Base-by-base conservation (phyloP, 1,140 invertebrate genomes). In the Lucilia sericata region DNA sequence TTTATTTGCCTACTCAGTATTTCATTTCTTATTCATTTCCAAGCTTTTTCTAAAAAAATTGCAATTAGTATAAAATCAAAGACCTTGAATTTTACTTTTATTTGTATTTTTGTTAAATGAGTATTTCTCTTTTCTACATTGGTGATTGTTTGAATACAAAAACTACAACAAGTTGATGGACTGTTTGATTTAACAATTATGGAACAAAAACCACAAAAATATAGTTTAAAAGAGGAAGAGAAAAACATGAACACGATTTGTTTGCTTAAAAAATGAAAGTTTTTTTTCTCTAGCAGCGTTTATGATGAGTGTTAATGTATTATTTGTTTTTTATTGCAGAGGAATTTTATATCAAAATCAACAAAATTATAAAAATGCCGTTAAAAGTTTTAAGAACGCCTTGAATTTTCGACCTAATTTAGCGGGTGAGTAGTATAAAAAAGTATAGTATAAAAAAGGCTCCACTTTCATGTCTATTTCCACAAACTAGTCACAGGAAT, bases 321-420 rank as follows among this genome's bases (percentile, higher is more conserved):
- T 65, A 7, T 36, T 78, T 47, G 25, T 34, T 83, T 42, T 65
- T 49, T 80, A 19, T 65, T 95, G 76, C 94, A 99, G 98, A 89
- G 98, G 98, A 84, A 96, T 98, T 88, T 92, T 99, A 87, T 94
- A 97, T 86, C 98, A 99, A 92, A 96, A 97, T 86, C 95, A 97
- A 92, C 95, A 95, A 87, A 93, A 97, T 87, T 96, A 96, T 89
- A 94, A 96, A 86, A 96, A 98, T 90, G 97, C 98, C 74, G 95
- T 99, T 86, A 93, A 96, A 89, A 98, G 96, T 91, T 99, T 99
- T 92, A 95, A 97, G 91, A 94, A 95, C 84, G 98, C 98, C 49
- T 98, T 99, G 88, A 95, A 97, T 90, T 99, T 96, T 92, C 94
- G 98, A 91, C 97, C 98, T 80, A 96, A 97, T 85, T 94, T 99